Evolutionary conservation across 2,797 vertebrate species (phyloP).

Genomic region (Otolemur crassicaudatus): DNA sequence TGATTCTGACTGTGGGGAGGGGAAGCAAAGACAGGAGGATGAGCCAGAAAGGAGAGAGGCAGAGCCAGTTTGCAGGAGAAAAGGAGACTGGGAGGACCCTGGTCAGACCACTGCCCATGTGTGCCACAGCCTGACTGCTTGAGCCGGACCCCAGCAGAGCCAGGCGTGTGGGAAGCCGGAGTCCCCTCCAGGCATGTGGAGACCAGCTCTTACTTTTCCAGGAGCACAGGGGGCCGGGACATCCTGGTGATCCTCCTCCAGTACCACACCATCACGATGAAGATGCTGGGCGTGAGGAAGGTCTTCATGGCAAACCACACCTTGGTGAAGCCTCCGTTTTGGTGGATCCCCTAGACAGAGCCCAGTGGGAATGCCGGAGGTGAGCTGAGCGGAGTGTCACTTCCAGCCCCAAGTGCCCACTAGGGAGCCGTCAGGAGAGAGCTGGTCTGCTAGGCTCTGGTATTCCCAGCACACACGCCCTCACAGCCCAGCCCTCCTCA

Average conservation of each 20-base stretch:
- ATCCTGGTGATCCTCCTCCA: slow-evolving; percentile 97
- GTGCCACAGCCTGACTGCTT: background rate
- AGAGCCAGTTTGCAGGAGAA: background rate
- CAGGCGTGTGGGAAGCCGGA: background rate
- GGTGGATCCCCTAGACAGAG: slow-evolving; percentile 93
- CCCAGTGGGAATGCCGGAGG: slow-evolving; percentile 25
- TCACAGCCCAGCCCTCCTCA: background rate
- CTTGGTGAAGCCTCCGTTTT: slow-evolving; percentile 98
- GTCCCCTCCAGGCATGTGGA: background rate
- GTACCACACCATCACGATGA: slow-evolving; percentile 99
- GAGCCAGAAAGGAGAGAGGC: background rate
- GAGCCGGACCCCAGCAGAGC: background rate
- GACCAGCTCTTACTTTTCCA: slow-evolving; percentile 95
- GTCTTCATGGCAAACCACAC: slow-evolving; percentile 99
- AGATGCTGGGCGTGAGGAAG: slow-evolving; percentile 97
- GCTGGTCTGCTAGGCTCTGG: background rate
- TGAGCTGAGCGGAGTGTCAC: background rate
- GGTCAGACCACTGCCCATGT: background rate
- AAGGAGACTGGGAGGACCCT: background rate
- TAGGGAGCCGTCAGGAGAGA: background rate
- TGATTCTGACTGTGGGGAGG: background rate
- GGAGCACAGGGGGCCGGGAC: slow-evolving; percentile 95
- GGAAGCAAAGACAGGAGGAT: background rate
- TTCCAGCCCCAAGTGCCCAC: background rate
- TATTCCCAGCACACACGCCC: background rate